phyloP scores from a whole-genome alignment of 2,113 vertebrate genomes.

The Pimephales promelas region DNA sequence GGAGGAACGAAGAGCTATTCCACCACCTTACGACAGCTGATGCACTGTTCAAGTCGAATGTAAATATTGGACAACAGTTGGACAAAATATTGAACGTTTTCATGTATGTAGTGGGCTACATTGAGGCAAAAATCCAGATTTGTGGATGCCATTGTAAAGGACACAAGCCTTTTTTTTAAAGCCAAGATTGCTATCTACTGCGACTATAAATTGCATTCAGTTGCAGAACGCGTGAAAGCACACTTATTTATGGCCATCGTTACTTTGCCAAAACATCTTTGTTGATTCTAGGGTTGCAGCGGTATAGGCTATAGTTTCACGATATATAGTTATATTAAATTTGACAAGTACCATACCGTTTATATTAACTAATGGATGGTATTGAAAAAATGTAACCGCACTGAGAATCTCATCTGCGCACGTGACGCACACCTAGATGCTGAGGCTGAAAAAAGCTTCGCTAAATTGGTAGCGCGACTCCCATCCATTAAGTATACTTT shows the following conservation, averaged over 20 bases:
- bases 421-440: background rate
- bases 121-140: background rate
- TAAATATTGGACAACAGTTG: constrained; percentile 23
- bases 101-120: background rate
- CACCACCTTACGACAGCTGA: constrained; percentile 6
- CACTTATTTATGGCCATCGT: background rate
- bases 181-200: background rate
- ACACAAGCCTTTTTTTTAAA: background rate
- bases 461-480: background rate
- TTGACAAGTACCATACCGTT: background rate
- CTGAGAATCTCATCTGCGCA: background rate
- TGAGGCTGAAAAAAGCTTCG: background rate
- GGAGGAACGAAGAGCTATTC: background rate
- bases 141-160: background rate
- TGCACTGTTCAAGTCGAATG: background rate
- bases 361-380: too few species aligned
- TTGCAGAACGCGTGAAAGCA: constrained; percentile 4
- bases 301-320: background rate
- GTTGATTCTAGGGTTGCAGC: background rate
- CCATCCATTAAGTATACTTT: too few species aligned
- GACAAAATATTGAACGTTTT: background rate
- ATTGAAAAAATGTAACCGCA: background rate
- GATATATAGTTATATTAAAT: background rate
- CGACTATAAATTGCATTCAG: background rate
- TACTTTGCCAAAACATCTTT: background rate